These are phyloP conservation scores for Stegastes partitus DNA, from an alignment of 2,113 vertebrate genomes.

Conservation along the genomic window DNA sequence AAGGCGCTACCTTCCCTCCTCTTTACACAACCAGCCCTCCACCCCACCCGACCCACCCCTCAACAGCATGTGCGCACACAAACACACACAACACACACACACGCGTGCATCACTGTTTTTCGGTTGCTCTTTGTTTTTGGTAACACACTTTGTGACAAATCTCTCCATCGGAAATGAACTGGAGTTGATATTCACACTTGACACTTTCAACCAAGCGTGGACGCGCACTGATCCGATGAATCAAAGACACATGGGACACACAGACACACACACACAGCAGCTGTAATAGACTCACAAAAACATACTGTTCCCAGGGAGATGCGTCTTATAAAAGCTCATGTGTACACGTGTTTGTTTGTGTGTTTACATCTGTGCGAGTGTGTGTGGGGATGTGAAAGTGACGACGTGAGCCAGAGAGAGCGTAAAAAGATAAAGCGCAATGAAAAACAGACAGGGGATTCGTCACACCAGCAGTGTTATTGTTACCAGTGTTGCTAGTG, in stretches of 20 bases:
- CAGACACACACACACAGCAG: constrained; percentile 20
- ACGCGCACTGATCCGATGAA: constrained; percentile 40
- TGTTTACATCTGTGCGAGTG: constrained; percentile 3
- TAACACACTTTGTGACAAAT: constrained; percentile 42
- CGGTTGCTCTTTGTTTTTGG: constrained; percentile 31
- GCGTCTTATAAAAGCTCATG: background rate
- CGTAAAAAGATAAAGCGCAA: constrained; percentile 11
- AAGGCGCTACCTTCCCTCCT: constrained; percentile 72
- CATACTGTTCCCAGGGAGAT: background rate
- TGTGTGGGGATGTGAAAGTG: constrained; percentile 7
- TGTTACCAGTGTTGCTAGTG: constrained; percentile 28
- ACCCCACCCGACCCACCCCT: background rate
- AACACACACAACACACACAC: constrained; percentile 24
- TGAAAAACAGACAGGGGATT: constrained; percentile 27
- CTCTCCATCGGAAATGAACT: constrained; percentile 29
- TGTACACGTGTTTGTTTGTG: constrained; percentile 6
- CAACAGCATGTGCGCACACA: background rate
- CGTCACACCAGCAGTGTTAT: constrained; percentile 7
- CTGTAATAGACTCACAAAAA: background rate
- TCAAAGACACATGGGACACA: constrained; percentile 63
- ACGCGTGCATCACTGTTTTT: constrained; percentile 7
- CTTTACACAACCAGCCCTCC: constrained; percentile 7
- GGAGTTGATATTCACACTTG: constrained; percentile 26
- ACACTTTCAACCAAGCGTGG: constrained; percentile 20
- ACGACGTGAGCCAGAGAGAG: constrained; percentile 9